Evolutionary conservation across 1,140 invertebrate species (phyloP).

Genomic region (Stegodyphus mimosarum): DNA sequence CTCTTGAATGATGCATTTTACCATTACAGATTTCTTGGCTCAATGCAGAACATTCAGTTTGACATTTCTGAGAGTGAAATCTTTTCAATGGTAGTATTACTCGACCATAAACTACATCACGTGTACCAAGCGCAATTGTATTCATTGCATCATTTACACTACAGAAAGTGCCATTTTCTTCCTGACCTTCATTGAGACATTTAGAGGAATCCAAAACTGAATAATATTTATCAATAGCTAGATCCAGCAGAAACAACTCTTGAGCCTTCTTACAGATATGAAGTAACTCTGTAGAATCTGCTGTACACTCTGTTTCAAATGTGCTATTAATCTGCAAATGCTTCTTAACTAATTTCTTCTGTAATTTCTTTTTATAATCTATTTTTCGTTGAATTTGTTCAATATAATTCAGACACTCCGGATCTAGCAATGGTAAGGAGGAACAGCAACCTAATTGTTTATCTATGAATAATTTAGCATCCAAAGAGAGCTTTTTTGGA

Average conservation of each 20-base stretch:
- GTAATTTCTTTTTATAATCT: not conserved
- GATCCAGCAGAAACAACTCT: not conserved
- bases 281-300: not conserved
- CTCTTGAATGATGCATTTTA: not conserved
- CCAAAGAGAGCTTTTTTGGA: too few relatives aligned
- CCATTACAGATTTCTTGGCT: not conserved
- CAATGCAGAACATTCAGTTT: not conserved
- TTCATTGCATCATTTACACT: not conserved
- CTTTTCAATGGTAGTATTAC: not conserved
- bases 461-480: too few relatives aligned
- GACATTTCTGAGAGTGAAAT: not conserved
- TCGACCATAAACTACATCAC: constrained; percentile 10
- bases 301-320: not conserved
- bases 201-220: not conserved
- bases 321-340: not conserved
- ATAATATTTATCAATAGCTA: not conserved
- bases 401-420: constrained; percentile 10
- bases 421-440: not conserved
- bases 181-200: too few relatives aligned
- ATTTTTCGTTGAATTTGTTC: constrained; percentile 17
- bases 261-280: constrained; percentile 15
- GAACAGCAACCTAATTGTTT: not conserved
- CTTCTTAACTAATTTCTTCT: constrained; percentile 9
- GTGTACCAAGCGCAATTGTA: not conserved
- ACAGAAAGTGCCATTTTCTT: not conserved